phyloP scores from a whole-genome alignment of 2,113 vertebrate genomes.

The Fukomys damarensis region DNA sequence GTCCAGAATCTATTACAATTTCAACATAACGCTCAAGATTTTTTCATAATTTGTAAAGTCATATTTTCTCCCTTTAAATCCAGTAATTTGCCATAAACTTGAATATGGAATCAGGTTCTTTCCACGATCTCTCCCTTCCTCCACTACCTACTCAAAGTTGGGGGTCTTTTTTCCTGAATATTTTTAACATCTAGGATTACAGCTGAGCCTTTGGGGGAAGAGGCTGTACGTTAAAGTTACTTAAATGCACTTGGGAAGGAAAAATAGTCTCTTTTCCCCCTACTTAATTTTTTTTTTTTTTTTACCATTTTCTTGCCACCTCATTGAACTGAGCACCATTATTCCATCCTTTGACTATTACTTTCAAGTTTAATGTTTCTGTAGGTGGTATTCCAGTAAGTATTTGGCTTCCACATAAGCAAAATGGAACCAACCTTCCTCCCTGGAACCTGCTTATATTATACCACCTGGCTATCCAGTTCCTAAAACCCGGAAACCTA shows the following conservation, averaged over 20 bases:
- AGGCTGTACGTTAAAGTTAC: not conserved
- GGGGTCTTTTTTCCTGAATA: not conserved
- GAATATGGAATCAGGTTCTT: not conserved
- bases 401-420: not conserved
- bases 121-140: not conserved
- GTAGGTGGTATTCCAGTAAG: not conserved
- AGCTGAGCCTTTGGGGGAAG: not conserved
- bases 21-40: slow-evolving; percentile 66
- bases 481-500: not conserved
- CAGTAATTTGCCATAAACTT: not conserved
- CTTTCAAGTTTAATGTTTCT: not conserved
- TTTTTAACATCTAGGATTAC: not conserved
- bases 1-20: slow-evolving; percentile 51
- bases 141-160: not conserved
- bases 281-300: not conserved
- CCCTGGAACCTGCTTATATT: not conserved
- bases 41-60: slow-evolving; percentile 64
- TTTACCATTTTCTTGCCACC: not conserved
- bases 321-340: not conserved
- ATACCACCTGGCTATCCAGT: not conserved
- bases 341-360: too few species aligned
- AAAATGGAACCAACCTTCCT: not conserved
- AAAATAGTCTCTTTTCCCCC: not conserved
- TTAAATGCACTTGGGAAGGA: not conserved
- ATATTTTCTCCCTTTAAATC: slow-evolving; percentile 61